Conservation (phyloP, 2,113 vertebrate genomes). For the Chloebia gouldiae region DNA sequence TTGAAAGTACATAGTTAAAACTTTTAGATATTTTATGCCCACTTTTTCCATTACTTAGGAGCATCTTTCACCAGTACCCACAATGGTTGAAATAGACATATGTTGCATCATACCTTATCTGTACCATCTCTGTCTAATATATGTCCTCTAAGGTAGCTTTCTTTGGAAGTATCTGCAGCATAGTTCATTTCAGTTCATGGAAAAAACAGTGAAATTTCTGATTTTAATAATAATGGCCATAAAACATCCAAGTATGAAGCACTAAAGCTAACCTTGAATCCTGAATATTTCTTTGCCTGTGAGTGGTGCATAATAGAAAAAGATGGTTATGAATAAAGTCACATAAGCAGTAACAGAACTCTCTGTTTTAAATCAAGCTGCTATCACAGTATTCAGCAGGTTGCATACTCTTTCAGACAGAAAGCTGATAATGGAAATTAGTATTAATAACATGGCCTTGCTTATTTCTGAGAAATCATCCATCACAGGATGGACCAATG, state of each 20-base stretch:
- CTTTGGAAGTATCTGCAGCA: neutral
- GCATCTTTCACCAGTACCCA: neutral
- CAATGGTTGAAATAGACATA: neutral
- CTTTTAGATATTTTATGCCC: neutral
- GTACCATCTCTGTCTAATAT: neutral
- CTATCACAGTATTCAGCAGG: neutral
- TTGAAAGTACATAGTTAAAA: neutral
- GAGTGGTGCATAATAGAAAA: neutral
- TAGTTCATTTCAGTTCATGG: neutral
- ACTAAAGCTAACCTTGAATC: neutral
- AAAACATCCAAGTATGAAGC: slow-evolving; percentile 10
- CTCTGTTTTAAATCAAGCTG: neutral
- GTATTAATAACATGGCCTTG: neutral
- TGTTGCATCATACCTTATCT: neutral
- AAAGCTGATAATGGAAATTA: neutral
- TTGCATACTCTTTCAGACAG: neutral
- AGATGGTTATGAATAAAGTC: neutral
- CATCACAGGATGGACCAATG: neutral
- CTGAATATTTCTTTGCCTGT: neutral
- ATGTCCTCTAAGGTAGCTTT: neutral
- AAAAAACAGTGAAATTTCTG: neutral
- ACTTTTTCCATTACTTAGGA: neutral
- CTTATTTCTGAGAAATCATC: neutral
- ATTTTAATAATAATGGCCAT: neutral
- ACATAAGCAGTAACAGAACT: neutral